Base-by-base conservation (phyloP, 2,113 vertebrate species). In the Cyprinodon tularosa region DNA sequence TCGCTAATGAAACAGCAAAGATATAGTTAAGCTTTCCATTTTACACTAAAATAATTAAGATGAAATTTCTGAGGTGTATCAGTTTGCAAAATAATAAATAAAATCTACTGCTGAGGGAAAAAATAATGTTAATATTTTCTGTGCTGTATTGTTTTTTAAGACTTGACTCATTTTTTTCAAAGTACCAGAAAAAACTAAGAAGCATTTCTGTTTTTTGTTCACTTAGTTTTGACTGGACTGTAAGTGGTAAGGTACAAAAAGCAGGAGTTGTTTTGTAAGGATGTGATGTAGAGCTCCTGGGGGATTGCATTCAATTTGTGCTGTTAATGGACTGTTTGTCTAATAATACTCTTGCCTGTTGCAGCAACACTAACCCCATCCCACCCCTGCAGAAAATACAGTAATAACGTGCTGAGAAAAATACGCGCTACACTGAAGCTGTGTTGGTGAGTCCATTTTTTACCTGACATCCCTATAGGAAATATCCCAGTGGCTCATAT, bases 371-470 rank as follows among this genome's bases (percentile, higher is more conserved):
- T 66, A 48, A 72, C 69, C 68, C 69, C 68, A 12, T 62, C 53
- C 53, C 37, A 59, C 42, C 29, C 29, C 47, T 15, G 63, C 14
- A 75, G 62, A 63, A 53, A 1, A 65, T 68, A 47, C 47, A 64
- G 59, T 40, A 76, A 90, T 77, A 88, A 82, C 66, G 74, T 62
- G n/a, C 71, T 64, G 22, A 83, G 87, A 79, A 70, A 81, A 74
- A 78, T 57, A 59, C 77, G 78, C 67, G n/a, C 60, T 75, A 44
- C 14, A 38, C 1, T 70, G 68, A 72, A 48, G 63, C 66, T 4
- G 29, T 40, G 68, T 61, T 40, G 3, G 11, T 0, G 42, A 84
- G 77, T 84, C 78, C 70, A 79, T 90, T 89, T 88, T 89, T 78
- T 69, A 69, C 47, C 80, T 66, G 83, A 85, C 62, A 74, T 81